phyloP scores from a whole-genome alignment of 1,140 invertebrate genomes.

The Trichonephila inaurata region DNA sequence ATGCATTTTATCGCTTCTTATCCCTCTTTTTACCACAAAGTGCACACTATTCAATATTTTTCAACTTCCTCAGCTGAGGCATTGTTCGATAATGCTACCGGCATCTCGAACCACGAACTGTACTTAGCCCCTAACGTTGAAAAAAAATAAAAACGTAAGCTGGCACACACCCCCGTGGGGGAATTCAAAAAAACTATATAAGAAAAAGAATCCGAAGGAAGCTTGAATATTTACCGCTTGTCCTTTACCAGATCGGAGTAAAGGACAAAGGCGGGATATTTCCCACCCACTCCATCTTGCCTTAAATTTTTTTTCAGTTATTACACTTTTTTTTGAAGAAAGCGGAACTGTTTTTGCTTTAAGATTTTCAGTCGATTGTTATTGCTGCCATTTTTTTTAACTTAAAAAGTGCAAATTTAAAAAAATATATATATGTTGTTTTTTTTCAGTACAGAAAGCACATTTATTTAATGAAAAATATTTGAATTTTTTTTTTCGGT shows the following conservation, averaged over 20 bases:
- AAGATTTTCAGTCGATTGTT: background rate
- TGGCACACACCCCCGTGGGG: background rate
- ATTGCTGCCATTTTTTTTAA: background rate
- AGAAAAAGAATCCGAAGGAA: slow-evolving; percentile 49
- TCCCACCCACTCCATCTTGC: background rate
- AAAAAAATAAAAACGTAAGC: slow-evolving; percentile 60
- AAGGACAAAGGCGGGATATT: background rate
- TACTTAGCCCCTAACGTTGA: slow-evolving; percentile 48
- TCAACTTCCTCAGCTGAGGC: background rate
- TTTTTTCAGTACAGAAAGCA: background rate
- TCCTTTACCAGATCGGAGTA: slow-evolving; percentile 28
- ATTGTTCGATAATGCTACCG: slow-evolving; percentile 65
- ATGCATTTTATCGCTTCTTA: background rate
- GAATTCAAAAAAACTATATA: slow-evolving; percentile 64
- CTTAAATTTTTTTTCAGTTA: background rate
- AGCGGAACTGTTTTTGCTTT: background rate
- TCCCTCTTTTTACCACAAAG: background rate
- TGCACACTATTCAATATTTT: background rate
- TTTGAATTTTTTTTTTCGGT: too few species aligned
- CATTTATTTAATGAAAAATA: too few species aligned
- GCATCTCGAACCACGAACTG: slow-evolving; percentile 33
- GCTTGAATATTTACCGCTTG: slow-evolving; percentile 63
- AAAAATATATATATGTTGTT: too few species aligned
- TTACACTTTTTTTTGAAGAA: background rate
- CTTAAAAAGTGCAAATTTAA: background rate